These are phyloP conservation scores for Erpetoichthys calabaricus DNA, from an alignment of 2,797 vertebrate genomes.

Conservation along the genomic window DNA sequence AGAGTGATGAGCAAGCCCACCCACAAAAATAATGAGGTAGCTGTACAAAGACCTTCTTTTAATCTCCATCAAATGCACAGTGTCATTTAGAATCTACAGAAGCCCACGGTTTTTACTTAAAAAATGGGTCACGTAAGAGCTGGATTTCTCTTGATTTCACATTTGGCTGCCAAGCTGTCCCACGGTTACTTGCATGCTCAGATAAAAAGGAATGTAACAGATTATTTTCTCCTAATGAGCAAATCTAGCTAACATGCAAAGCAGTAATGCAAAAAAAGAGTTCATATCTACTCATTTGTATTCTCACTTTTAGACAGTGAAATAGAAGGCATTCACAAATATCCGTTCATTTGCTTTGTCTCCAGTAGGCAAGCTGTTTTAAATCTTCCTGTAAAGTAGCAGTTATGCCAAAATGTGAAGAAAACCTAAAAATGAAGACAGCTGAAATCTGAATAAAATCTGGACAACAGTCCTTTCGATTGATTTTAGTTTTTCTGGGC, in stretches of 20 bases:
- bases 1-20: not conserved
- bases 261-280: too few species aligned
- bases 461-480: too few species aligned
- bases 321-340: too few species aligned
- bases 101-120: conserved; percentile 28
- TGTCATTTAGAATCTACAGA: conserved; percentile 28
- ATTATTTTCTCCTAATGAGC: conserved; percentile 37
- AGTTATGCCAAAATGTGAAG: too few species aligned
- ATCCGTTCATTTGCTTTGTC: too few species aligned
- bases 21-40: conserved; percentile 28
- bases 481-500: too few species aligned
- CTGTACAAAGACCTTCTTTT: conserved; percentile 35
- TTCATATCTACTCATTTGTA: too few species aligned
- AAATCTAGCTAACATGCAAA: conserved; percentile 3
- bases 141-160: conserved; percentile 29
- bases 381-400: too few species aligned
- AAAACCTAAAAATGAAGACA: too few species aligned
- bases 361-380: too few species aligned
- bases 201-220: conserved; percentile 18
- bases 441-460: too few species aligned
- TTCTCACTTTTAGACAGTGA: too few species aligned
- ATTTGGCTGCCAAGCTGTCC: conserved; percentile 28
- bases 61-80: conserved; percentile 32
- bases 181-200: conserved; percentile 1
- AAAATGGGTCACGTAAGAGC: conserved; percentile 24